phyloP scores from a whole-genome alignment of 2,113 vertebrate genomes.

The Sisor rabdophorus region DNA sequence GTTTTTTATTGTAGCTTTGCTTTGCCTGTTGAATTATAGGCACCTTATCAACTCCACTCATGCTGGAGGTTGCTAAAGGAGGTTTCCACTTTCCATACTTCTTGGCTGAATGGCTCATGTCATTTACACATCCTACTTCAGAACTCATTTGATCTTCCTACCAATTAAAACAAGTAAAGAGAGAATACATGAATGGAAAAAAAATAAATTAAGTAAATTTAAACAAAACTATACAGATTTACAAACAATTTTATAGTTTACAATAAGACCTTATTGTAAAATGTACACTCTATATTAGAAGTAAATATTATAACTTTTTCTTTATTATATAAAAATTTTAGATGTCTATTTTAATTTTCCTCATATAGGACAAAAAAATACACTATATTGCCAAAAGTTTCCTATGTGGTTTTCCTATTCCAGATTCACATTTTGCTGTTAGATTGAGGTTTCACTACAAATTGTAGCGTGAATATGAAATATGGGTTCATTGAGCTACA shows the following conservation, averaged over 20 bases:
- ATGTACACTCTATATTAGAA: background rate
- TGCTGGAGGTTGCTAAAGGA: background rate
- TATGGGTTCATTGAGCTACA: too few species aligned
- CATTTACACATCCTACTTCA: background rate
- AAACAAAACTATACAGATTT: background rate
- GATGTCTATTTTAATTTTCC: background rate
- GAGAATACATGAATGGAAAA: background rate
- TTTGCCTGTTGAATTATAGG: background rate
- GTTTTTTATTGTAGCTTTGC: background rate
- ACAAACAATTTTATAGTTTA: too few species aligned
- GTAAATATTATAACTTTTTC: background rate
- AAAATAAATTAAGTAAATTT: background rate
- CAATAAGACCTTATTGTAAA: background rate
- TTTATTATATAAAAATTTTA: background rate
- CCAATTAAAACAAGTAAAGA: background rate
- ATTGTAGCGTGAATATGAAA: too few species aligned
- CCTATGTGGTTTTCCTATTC: background rate
- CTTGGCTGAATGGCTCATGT: background rate
- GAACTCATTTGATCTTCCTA: slow-evolving; percentile 7
- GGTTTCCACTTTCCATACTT: slow-evolving; percentile 48
- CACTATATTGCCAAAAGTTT: too few species aligned
- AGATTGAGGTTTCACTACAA: too few species aligned
- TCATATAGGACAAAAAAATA: too few species aligned
- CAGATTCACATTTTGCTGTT: too few species aligned
- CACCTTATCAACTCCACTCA: background rate